Evolutionary conservation across 2,113 vertebrate species (phyloP), one percentile per base, ranked within the genome.

Genomic region (Micronisus gabar): DNA sequence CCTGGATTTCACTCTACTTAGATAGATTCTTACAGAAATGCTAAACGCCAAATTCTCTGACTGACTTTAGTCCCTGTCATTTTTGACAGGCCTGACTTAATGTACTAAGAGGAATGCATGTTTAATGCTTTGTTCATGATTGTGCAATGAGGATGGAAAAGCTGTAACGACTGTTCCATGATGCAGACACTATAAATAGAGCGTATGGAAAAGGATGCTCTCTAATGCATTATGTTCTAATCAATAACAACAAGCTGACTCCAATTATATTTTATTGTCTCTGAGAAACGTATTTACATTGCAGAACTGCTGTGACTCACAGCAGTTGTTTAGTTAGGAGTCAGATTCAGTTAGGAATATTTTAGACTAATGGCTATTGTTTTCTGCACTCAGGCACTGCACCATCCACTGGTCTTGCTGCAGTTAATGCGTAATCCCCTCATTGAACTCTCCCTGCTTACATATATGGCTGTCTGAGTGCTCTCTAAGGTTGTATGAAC

Each of bases 171-270:
- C 74, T 80, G 81, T 92, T 89, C 81, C 81, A 58, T 90, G 93
- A 96, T 90, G 88, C 47, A 90, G 38, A 29, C 7, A 15, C 91
- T 95, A 95, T 89, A 95, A 95, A 97, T 95, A 95, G 76, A 95
- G 89, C 21, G 27, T 50, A 78, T 70, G 86, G 88, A 68, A 83
- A 86, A 93, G 62, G 53, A 58, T 73, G 29, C 41, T 93, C n/a
- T 63, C 70, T 89, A 80, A 85, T 80, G 55, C 68, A 74, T 76
- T 86, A 68, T 66, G 53, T 90, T 91, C 70, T 73, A 88, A 90
- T 96, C 96, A 93, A 97, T 93, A 93, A 52, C 17, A 86, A 62
- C 81, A 94, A 84, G 34, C 91, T 90, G 86, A 62, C 27, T 93
- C 87, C 59, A 63, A 85, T 93, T 95, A 81, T 38, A 45, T 82